Evolutionary conservation across 2,113 vertebrate genomes (phyloP).

Genomic region (Suricata suricatta): DNA sequence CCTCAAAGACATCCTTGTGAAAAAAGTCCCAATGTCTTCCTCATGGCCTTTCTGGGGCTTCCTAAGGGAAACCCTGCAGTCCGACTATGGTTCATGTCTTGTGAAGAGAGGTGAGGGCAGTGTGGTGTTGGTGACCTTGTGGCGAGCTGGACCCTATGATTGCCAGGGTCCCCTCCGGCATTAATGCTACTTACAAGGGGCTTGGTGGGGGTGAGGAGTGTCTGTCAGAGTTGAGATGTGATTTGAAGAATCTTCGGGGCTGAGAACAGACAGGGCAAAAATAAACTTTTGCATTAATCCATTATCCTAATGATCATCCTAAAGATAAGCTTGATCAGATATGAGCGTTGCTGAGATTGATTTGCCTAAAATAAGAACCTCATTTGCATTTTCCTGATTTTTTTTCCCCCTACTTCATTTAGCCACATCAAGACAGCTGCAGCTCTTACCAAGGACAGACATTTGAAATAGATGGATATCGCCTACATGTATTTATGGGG

Average conservation of each 20-base stretch:
- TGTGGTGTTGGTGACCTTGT: background rate
- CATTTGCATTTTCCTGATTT: constrained; percentile 83
- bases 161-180: background rate
- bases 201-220: background rate
- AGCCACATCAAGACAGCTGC: constrained; percentile 74
- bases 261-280: constrained; percentile 68
- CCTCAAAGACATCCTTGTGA: background rate
- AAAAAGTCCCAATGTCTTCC: background rate
- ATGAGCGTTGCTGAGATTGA: constrained; percentile 75
- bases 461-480: constrained; percentile 56
- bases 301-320: constrained; percentile 76
- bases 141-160: background rate
- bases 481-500: constrained; percentile 17
- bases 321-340: constrained; percentile 79
- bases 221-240: constrained; percentile 25
- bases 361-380: constrained; percentile 81
- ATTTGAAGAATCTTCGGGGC: constrained; percentile 44
- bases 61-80: background rate
- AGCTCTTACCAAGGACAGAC: constrained; percentile 73
- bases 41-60: background rate
- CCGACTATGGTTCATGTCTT: background rate
- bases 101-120: background rate
- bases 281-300: constrained; percentile 78
- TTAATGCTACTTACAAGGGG: background rate
- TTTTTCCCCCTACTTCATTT: constrained; percentile 67